These are phyloP conservation scores for Antennarius striatus DNA, from an alignment of 2,113 vertebrate genomes.

Conservation along the genomic window DNA sequence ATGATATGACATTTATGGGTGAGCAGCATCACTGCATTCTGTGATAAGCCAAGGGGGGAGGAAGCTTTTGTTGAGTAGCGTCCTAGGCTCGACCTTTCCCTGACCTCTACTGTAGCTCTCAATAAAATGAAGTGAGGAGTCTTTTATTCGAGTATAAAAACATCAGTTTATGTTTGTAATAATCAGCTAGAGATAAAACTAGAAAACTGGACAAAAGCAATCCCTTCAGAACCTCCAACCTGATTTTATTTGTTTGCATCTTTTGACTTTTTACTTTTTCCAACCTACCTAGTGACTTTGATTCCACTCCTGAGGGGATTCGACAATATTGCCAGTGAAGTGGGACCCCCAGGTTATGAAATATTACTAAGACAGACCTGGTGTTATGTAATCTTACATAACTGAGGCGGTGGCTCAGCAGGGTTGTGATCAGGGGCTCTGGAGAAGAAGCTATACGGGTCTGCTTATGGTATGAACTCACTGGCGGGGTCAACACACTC, in stretches of 20 bases:
- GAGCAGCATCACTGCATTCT: slow-evolving; percentile 42
- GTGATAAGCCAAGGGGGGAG: slow-evolving; percentile 43
- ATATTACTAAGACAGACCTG: slow-evolving; percentile 77
- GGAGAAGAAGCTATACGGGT: slow-evolving; percentile 74
- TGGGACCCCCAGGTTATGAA: slow-evolving; percentile 74
- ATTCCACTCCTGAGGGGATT: slow-evolving; percentile 42
- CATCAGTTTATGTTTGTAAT: neutral
- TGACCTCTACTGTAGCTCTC: slow-evolving; percentile 55
- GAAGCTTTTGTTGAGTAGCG: slow-evolving; percentile 58
- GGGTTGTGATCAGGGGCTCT: slow-evolving; percentile 74
- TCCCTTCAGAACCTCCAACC: neutral
- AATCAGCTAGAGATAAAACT: slow-evolving; percentile 33
- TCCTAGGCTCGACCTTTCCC: slow-evolving; percentile 52
- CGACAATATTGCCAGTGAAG: slow-evolving; percentile 44
- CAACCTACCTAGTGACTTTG: slow-evolving; percentile 36
- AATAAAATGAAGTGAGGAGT: slow-evolving; percentile 39
- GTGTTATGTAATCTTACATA: slow-evolving; percentile 82
- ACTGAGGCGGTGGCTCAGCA: slow-evolving; percentile 74
- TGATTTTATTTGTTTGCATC: slow-evolving; percentile 29
- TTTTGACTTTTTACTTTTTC: slow-evolving; percentile 36
- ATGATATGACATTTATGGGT: slow-evolving; percentile 43
- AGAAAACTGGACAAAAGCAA: slow-evolving; percentile 11
- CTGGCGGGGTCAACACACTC: slow-evolving; percentile 70
- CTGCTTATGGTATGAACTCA: slow-evolving; percentile 74
- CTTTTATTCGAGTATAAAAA: slow-evolving; percentile 33